Evolutionary conservation across 2,888 invertebrate genomes (phyloP).

Genomic region (Hyalella azteca): DNA sequence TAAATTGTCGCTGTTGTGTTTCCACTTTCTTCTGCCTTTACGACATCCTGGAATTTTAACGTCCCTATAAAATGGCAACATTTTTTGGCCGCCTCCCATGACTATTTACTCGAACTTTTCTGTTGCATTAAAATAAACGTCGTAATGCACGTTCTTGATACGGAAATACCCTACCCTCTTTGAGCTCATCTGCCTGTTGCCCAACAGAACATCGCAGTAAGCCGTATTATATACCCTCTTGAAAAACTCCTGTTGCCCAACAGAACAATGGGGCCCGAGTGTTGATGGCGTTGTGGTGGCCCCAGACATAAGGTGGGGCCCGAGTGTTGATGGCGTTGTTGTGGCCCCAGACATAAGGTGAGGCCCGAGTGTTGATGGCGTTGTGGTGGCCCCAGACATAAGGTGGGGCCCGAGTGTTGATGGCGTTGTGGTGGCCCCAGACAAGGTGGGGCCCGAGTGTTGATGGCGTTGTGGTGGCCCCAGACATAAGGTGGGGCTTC

Average conservation of each 20-base stretch:
- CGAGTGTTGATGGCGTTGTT: constrained; percentile 57
- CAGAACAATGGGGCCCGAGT: constrained; percentile 58
- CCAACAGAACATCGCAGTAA: constrained; percentile 13
- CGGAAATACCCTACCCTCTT: too few relatives aligned
- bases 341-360: constrained; percentile 45
- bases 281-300: constrained; percentile 58
- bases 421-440: constrained; percentile 53
- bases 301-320: constrained; percentile 20
- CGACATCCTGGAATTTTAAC: too few relatives aligned
- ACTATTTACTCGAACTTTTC: too few relatives aligned
- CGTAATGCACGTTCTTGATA: too few relatives aligned
- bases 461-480: constrained; percentile 56
- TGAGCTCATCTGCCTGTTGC: too few relatives aligned
- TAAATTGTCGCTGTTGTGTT: too few relatives aligned
- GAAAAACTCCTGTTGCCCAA: too few relatives aligned
- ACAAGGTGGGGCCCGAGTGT: constrained; percentile 56
- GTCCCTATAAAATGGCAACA: too few relatives aligned
- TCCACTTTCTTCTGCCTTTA: too few relatives aligned
- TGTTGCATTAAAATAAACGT: too few relatives aligned
- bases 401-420: constrained; percentile 57
- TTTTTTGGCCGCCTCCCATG: too few relatives aligned
- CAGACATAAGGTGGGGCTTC: constrained; percentile 29
- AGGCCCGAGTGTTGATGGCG: constrained; percentile 57
- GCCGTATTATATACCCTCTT: too few relatives aligned
- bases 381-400: constrained; percentile 47